Percentiles rank a stretch among this genome's conserved stretches.
These are phyloP conservation scores for Benitochromis conjunctus DNA, from an alignment of 2,113 vertebrate species.

Conservation along the genomic window DNA sequence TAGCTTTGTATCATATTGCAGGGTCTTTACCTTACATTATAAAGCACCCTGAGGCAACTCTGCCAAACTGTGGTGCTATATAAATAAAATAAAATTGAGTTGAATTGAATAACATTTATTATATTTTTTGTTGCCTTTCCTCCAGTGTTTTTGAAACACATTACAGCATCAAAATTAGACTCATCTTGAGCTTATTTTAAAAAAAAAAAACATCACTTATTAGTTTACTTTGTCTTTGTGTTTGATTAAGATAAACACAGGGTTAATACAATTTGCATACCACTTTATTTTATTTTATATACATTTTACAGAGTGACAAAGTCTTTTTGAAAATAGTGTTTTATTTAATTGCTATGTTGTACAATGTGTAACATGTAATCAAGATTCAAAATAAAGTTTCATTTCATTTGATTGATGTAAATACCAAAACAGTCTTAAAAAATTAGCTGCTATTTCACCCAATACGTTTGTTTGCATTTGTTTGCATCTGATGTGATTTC, in stretches of 20 bases:
- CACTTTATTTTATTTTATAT: background rate
- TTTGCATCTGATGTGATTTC: background rate
- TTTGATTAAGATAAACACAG: background rate
- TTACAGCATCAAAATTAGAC: background rate
- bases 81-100: background rate
- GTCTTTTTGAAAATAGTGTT: background rate
- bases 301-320: background rate
- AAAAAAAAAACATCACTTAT: background rate
- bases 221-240: background rate
- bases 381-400: background rate
- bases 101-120: background rate
- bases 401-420: background rate
- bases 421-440: background rate
- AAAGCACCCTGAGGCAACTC: background rate
- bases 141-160: background rate
- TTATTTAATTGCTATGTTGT: background rate
- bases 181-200: background rate
- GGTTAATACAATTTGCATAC: background rate
- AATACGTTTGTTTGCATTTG: background rate
- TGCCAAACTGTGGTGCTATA: background rate
- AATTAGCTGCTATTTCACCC: background rate
- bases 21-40: background rate
- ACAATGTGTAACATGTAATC: background rate
- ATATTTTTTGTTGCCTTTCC: background rate
- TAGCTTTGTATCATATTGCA: background rate